Evolutionary conservation across 2,797 vertebrate species (phyloP).

Genomic region (Darevskia nairensis): DNA sequence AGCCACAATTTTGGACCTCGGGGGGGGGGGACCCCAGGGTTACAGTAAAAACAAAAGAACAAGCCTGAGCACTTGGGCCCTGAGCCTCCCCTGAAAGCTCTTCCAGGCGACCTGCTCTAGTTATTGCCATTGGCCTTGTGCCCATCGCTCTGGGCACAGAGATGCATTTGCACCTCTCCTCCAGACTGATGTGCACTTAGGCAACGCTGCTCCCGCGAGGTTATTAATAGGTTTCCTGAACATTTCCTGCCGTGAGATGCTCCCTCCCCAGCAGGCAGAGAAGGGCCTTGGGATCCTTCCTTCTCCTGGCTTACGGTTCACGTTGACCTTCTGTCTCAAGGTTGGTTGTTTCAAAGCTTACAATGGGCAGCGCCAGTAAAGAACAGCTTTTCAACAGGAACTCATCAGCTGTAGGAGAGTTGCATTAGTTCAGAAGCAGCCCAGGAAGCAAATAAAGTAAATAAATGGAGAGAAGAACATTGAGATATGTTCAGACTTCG

Average conservation of each 20-base stretch:
- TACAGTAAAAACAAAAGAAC: too few species aligned
- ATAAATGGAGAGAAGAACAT: too few species aligned
- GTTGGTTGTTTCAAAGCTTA: background rate
- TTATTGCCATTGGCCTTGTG: background rate
- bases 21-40: too few species aligned
- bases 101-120: accelerated
- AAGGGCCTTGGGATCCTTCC: accelerated
- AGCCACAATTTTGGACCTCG: too few species aligned
- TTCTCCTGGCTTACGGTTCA: background rate
- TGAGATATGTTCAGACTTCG: too few species aligned
- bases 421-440: background rate
- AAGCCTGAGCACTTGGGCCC: too few species aligned
- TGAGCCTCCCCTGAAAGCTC: background rate
- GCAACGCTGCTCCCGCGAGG: accelerated
- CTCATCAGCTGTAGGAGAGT: background rate
- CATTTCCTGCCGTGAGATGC: background rate
- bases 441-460: background rate
- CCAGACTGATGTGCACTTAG: accelerated
- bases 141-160: background rate
- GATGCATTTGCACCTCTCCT: background rate
- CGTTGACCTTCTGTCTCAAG: background rate
- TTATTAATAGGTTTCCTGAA: background rate
- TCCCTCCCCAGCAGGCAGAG: slow-evolving; percentile 6
- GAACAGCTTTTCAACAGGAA: accelerated
- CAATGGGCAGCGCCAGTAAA: background rate